phyloP scores from a whole-genome alignment of 30 jellyfish, hydroid and myxozoan species.

The Cassiopea xamachana region DNA sequence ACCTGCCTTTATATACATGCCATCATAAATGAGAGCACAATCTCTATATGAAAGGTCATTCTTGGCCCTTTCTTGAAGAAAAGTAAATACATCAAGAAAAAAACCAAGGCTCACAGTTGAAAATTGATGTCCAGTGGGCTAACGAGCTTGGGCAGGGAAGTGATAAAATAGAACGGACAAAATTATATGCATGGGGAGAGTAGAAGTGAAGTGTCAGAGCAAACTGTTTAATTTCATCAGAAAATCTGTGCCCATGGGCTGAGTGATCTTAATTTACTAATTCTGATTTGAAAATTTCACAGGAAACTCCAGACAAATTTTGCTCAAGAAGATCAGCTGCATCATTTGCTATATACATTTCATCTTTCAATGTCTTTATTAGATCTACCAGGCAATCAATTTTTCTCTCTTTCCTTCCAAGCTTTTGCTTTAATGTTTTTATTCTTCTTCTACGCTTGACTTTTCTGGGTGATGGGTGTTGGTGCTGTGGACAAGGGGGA shows the following conservation, averaged over 20 bases:
- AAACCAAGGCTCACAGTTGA: slow-evolving; percentile 72
- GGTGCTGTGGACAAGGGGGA: not conserved
- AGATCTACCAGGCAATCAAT: not conserved
- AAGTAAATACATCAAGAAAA: slow-evolving; percentile 39
- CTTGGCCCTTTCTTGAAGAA: slow-evolving; percentile 16
- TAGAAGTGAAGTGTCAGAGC: slow-evolving; percentile 66
- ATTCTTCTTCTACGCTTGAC: not conserved
- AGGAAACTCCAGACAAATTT: slow-evolving; percentile 43
- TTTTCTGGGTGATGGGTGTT: slow-evolving; percentile 23
- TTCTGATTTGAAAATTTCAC: slow-evolving; percentile 22
- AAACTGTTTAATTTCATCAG: slow-evolving; percentile 63
- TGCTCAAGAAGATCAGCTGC: slow-evolving; percentile 1
- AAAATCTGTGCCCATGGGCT: slow-evolving; percentile 34
- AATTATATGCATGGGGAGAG: slow-evolving; percentile 73
- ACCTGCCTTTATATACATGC: slow-evolving; percentile 20
- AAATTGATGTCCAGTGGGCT: slow-evolving; percentile 44
- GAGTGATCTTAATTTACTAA: not conserved
- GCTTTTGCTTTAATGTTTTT: slow-evolving; percentile 12
- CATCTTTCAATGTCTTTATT: not conserved
- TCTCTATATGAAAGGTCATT: slow-evolving; percentile 1
- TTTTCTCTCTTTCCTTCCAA: slow-evolving; percentile 5
- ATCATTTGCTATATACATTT: not conserved
- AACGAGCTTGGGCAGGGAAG: slow-evolving; percentile 68
- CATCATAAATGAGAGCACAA: slow-evolving; percentile 55
- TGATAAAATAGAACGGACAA: slow-evolving; percentile 33